Base-by-base conservation (phyloP, 2,113 vertebrate genomes). In the Entelurus aequoreus region DNA sequence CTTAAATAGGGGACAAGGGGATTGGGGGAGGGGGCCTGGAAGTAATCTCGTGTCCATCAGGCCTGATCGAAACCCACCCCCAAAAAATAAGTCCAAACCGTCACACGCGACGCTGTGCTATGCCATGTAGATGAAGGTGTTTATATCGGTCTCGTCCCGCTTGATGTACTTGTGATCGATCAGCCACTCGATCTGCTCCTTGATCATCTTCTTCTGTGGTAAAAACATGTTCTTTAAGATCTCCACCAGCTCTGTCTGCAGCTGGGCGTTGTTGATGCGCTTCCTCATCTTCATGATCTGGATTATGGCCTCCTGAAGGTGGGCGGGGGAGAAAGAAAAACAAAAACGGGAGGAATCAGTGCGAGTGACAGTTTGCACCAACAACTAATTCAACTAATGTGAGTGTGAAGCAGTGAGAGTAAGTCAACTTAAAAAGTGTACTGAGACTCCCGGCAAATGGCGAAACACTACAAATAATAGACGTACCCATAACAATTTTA, bases 211-310 rank as follows among this genome's bases (percentile, higher is more conserved):
- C 92, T 99, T 99, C 87, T 99, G 97, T 68, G 97, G 97, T 86
- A 99, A 94, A 89, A 99, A 99, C 97, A 99, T 99, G 85, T 99
- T 99, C 93, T 99, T 99, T 82, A 99, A 89, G 92, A 99, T 99
- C 91, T 99, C 97, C 88, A 99, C 97, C 84, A 99, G 93, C 93
- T 99, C 97, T 52, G 97, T 99, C 90, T 99, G 97, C 82, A 99
- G 94, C 83, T 99, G 97, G 70, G 97, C 96, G 63, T 99, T 98
- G 79, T 94, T 98, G 86, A 99, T 98, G 90, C 97, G 97, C 92
- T 99, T 99, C 77, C 97, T 87, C 96, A 99, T 99, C 91, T 99
- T 99, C 97, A 99, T 99, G 83, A 99, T 99, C 89, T 99, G 97
- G 89, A 99, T 99, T 67, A 99, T 99, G 86, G 97, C 96, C 88